Evolutionary conservation across 1,140 invertebrate genomes (phyloP), one percentile per base, ranked within the genome.

Genomic region (Schlechtendalia chinensis): DNA sequence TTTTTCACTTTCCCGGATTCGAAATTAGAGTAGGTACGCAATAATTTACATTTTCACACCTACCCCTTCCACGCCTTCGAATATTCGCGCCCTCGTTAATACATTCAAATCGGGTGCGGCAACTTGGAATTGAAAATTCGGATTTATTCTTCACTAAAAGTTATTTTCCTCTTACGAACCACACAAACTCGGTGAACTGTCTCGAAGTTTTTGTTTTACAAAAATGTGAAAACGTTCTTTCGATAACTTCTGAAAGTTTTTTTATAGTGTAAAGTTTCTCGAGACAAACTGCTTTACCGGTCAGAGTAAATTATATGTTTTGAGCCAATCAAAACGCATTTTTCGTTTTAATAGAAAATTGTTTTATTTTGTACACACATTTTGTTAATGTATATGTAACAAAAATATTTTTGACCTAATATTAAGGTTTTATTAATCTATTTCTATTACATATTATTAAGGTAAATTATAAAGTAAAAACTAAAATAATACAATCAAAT

Each of bases 151-250:
- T 75, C 4, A 8, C 59, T 17, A 59, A 50, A 75, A 58, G 54
- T 58, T 75, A 53, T 72, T 69, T 72, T 72, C 27, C 53, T 29
- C 16, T 32, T 63, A 19, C 27, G 10, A 27, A 12, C 17, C 12
- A 1, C 58, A 59, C 39, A 75, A 59, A 58, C 29, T 75, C 8
- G 1, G 19, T 10, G 1, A 12, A 1, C 14, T 58, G 32, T 22
- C 22, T 75, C 10, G 19, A 56, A 75, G 72, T 75, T 75, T 74
- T 75, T 75, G 32, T 58, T 58, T 59, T 17, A 45, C n/a, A 22
- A 75, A 75, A 75, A 75, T 39, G 56, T 75, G 54, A 75, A 59
- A 59, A 58, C 12, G n/a, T 59, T 75, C 32, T n/a, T 10, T n/a
- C 71, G 27, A 74, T 56, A 74, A 56, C 50, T 74, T 56, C 6